These are phyloP conservation scores for Volucella inflata DNA, from an alignment of 2,888 invertebrate species.

Conservation along the genomic window DNA sequence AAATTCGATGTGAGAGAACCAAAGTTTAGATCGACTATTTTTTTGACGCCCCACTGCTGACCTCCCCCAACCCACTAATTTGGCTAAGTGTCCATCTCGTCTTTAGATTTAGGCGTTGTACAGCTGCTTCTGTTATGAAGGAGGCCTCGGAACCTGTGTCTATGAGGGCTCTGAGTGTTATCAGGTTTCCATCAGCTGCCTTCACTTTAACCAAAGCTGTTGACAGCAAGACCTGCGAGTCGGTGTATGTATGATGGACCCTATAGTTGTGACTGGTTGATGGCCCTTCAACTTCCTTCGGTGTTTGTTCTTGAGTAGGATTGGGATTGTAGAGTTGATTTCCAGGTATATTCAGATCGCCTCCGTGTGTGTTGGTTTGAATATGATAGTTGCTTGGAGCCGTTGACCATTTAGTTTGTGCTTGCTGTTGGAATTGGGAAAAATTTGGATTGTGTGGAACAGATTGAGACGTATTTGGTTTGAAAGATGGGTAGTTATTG, in stretches of 20 bases:
- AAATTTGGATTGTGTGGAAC: too few relatives aligned
- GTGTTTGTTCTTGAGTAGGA: neutral
- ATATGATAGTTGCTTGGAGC: neutral
- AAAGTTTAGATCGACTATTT: too few relatives aligned
- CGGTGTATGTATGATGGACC: neutral
- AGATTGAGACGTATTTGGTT: too few relatives aligned
- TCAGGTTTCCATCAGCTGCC: neutral
- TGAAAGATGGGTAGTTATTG: conserved; percentile 29
- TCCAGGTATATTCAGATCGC: too few relatives aligned
- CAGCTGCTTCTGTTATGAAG: conserved; percentile 5
- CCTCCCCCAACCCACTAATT: too few relatives aligned
- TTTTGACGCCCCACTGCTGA: too few relatives aligned
- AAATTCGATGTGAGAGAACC: too few relatives aligned
- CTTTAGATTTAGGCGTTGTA: too few relatives aligned
- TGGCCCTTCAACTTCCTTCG: too few relatives aligned
- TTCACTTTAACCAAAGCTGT: conserved; percentile 8
- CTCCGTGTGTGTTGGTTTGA: neutral
- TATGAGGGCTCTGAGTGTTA: neutral
- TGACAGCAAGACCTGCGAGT: conserved; percentile 14
- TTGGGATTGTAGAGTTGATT: conserved; percentile 1
- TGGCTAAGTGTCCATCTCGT: too few relatives aligned
- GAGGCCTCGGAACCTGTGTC: conserved; percentile 22
- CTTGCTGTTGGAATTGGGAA: neutral
- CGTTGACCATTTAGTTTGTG: neutral
- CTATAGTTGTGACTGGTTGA: too few relatives aligned